Percentiles rank a stretch among this genome's conserved stretches.
phyloP scores from a whole-genome alignment of 2,797 vertebrate genomes.

The Danio choprae region DNA sequence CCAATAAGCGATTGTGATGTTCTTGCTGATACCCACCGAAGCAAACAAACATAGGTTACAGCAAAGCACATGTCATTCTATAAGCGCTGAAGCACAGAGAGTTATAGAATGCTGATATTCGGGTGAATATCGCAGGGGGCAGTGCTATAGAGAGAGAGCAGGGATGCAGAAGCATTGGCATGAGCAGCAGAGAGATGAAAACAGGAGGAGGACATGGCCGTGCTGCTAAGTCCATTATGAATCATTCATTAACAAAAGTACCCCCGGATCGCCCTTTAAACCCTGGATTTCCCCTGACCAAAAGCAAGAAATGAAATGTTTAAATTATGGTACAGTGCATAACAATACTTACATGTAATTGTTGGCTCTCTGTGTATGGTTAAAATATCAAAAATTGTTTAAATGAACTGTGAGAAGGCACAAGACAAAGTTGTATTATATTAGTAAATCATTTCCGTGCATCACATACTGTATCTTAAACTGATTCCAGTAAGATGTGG shows the following conservation, averaged over 20 bases:
- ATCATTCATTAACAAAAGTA: conserved; percentile 18
- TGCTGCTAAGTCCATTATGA: conserved; percentile 47
- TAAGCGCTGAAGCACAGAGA: conserved; percentile 40
- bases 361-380: neutral
- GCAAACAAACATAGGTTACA: conserved; percentile 37
- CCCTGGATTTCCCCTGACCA: neutral
- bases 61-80: conserved; percentile 61
- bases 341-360: conserved; percentile 50
- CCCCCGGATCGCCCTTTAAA: neutral
- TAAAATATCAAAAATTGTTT: conserved; percentile 44
- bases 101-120: conserved; percentile 64
- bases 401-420: conserved; percentile 46
- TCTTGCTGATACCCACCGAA: conserved; percentile 1
- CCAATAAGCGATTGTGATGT: neutral
- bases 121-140: conserved; percentile 54
- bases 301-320: neutral
- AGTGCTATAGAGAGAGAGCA: conserved; percentile 34
- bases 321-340: neutral
- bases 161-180: conserved; percentile 31
- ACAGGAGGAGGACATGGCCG: conserved; percentile 31
- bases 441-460: conserved; percentile 18
- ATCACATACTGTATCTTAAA: neutral
- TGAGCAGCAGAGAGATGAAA: conserved; percentile 45
- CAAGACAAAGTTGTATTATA: conserved; percentile 43
- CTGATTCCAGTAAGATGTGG: neutral